Evolutionary conservation across 2,888 invertebrate genomes (phyloP).

Genomic region (Pachydiplax longipennis): DNA sequence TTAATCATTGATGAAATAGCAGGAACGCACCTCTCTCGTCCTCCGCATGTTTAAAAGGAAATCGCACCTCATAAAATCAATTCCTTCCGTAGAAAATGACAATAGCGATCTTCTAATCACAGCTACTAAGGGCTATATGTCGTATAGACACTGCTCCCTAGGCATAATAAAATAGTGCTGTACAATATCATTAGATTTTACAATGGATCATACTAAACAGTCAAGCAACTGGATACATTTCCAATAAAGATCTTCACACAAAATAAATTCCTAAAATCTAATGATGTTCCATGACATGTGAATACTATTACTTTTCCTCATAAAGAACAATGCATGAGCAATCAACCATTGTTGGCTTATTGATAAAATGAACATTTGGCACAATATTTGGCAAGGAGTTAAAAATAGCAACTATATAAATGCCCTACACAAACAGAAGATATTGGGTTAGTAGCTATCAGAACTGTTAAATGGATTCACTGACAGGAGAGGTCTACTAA

Average conservation of each 20-base stretch:
- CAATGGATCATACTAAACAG: constrained; percentile 38
- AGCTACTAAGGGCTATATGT: constrained; percentile 43
- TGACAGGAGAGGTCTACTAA: constrained; percentile 1
- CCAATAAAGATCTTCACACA: constrained; percentile 41
- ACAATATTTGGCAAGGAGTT: constrained; percentile 42
- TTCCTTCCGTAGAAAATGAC: constrained; percentile 38
- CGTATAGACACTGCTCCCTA: constrained; percentile 35
- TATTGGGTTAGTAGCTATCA: constrained; percentile 6
- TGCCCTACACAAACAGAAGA: constrained; percentile 34
- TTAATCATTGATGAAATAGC: constrained; percentile 17
- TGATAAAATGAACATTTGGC: constrained; percentile 37
- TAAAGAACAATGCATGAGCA: constrained; percentile 42
- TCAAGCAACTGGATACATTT: constrained; percentile 43
- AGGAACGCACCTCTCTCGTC: constrained; percentile 22
- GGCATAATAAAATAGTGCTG: constrained; percentile 44
- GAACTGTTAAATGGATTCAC: constrained; percentile 15
- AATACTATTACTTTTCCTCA: constrained; percentile 31
- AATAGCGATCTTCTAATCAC: constrained; percentile 38
- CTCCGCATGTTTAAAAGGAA: constrained; percentile 35
- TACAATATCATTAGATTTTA: constrained; percentile 42
- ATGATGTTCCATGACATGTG: constrained; percentile 32
- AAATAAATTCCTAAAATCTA: constrained; percentile 40
- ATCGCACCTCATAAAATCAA: constrained; percentile 23
- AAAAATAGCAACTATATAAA: constrained; percentile 26
- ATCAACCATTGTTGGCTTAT: constrained; percentile 38